Conservation (phyloP, 2,113 vertebrate species). For the Hyperoodon ampullatus region DNA sequence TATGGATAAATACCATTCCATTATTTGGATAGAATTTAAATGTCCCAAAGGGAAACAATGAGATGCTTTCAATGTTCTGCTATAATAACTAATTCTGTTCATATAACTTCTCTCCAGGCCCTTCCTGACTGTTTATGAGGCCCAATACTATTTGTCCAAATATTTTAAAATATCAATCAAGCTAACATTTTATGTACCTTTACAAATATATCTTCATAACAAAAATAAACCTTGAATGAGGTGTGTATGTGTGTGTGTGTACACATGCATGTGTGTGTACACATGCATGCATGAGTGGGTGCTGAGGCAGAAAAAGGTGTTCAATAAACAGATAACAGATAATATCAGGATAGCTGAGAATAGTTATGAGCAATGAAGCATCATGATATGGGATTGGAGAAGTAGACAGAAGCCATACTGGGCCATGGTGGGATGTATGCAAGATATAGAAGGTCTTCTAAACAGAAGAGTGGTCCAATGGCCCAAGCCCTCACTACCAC, state of each 20-base stretch:
- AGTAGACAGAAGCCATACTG: not conserved
- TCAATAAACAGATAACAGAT: not conserved
- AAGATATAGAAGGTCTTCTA: not conserved
- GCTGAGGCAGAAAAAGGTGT: not conserved
- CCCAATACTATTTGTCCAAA: not conserved
- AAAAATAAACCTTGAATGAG: not conserved
- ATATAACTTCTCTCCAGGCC: not conserved
- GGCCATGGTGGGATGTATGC: not conserved
- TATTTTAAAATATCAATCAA: not conserved
- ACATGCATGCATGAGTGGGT: not conserved
- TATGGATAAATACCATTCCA: not conserved
- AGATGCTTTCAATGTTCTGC: constrained; percentile 7
- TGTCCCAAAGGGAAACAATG: not conserved
- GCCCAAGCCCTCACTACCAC: not conserved
- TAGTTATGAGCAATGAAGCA: not conserved
- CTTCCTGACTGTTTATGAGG: not conserved
- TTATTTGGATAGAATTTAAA: constrained; percentile 21
- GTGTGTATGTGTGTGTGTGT: not conserved
- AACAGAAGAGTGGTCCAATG: not conserved
- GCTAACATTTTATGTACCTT: not conserved
- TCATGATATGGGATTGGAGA: not conserved
- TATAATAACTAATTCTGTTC: not conserved
- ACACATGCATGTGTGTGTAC: not conserved
- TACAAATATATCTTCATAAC: not conserved
- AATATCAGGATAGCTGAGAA: not conserved